A percentile compares a stretch with the other conserved stretches of the same genome.
These are phyloP conservation scores for Agrotis segetum DNA, from an alignment of 2,888 invertebrate species.

Conservation along the genomic window DNA sequence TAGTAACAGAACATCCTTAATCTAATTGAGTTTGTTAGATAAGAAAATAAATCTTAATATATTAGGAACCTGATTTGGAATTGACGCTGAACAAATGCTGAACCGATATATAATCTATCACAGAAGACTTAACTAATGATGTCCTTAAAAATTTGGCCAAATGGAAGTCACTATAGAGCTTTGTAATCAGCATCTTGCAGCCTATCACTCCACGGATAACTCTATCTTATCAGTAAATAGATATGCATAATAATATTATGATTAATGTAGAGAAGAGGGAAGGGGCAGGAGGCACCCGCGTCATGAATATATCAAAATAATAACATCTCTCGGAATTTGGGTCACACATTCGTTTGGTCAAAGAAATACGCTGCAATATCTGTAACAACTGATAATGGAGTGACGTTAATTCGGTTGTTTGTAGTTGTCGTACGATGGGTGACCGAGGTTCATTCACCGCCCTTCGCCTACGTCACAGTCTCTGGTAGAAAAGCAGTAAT, in stretches of 20 bases:
- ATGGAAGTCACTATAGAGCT: not conserved
- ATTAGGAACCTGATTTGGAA: slow-evolving; percentile 15
- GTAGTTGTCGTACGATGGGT: slow-evolving; percentile 60
- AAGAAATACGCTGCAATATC: slow-evolving; percentile 55
- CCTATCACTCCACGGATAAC: not conserved
- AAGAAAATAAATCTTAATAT: slow-evolving; percentile 8
- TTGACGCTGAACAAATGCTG: too few relatives aligned
- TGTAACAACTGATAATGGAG: slow-evolving; percentile 37
- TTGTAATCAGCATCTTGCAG: not conserved
- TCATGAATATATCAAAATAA: slow-evolving; percentile 43
- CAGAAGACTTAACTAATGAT: not conserved
- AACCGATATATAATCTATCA: not conserved
- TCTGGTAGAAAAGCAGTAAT: slow-evolving; percentile 24
- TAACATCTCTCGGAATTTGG: slow-evolving; percentile 52
- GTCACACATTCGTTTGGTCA: slow-evolving; percentile 49
- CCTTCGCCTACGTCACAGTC: slow-evolving; percentile 47
- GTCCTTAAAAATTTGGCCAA: not conserved
- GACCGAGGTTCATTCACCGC: slow-evolving; percentile 74
- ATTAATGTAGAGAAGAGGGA: slow-evolving; percentile 4
- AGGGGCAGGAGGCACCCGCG: slow-evolving; percentile 7
- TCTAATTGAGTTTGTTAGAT: not conserved
- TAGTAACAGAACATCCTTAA: not conserved
- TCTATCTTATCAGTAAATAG: slow-evolving; percentile 18
- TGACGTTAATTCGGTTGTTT: slow-evolving; percentile 64
- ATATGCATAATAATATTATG: slow-evolving; percentile 6